These are phyloP conservation scores for Dendrolimus houi DNA, from an alignment of 2,888 invertebrate species.

Conservation along the genomic window DNA sequence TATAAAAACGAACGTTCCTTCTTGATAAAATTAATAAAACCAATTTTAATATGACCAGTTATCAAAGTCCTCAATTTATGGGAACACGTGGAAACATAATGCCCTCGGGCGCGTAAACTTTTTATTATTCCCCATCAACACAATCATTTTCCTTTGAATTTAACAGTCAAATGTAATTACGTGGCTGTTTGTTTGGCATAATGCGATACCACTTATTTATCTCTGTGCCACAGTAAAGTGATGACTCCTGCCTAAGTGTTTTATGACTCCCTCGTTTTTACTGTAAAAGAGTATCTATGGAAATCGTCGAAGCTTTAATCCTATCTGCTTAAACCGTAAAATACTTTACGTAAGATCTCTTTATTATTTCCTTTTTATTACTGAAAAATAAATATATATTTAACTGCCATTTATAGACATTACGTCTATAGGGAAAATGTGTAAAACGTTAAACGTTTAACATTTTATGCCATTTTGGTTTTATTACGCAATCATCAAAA, in stretches of 20 bases:
- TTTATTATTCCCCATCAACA: constrained; percentile 21
- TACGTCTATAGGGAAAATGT: too few species aligned
- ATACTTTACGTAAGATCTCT: not conserved
- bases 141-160: constrained; percentile 16
- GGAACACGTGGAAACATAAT: constrained; percentile 13
- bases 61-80: constrained; percentile 23
- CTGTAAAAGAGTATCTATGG: not conserved
- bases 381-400: not conserved
- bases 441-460: not conserved
- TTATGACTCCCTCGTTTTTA: constrained; percentile 9
- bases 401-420: not conserved
- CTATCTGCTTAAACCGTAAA: not conserved
- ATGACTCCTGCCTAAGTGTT: constrained; percentile 4
- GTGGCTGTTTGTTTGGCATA: constrained; percentile 17
- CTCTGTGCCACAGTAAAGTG: constrained; percentile 4
- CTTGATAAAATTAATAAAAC: constrained; percentile 22
- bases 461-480: not conserved
- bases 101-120: constrained; percentile 16
- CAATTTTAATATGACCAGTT: constrained; percentile 13
- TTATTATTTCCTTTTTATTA: not conserved
- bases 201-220: constrained; percentile 12
- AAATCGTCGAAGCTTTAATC: not conserved
- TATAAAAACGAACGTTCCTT: constrained; percentile 17
- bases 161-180: constrained; percentile 26
- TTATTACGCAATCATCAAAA: not conserved